Conservation (phyloP, 1,140 invertebrate genomes). For the Melipona quadrifasciata region DNA sequence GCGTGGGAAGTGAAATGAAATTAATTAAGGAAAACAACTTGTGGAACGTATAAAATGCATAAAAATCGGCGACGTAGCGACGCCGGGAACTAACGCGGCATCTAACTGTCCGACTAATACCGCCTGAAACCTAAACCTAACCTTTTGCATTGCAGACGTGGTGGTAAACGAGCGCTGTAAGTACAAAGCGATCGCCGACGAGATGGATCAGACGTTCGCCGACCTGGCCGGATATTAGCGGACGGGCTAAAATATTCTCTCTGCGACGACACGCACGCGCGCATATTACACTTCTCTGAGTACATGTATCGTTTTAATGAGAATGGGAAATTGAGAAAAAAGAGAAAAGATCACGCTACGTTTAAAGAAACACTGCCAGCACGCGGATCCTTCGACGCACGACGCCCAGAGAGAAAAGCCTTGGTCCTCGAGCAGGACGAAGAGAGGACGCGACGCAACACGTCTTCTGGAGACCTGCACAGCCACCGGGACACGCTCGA, state of each 20-base stretch:
- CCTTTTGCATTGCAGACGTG: constrained; percentile 90
- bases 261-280: not conserved
- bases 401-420: constrained; percentile 4
- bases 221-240: constrained; percentile 94
- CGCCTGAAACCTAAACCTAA: constrained; percentile 55
- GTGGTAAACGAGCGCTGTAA: constrained; percentile 97
- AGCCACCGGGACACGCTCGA: constrained; percentile 8
- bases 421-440: constrained; percentile 6
- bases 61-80: not conserved
- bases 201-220: constrained; percentile 97
- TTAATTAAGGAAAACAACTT: not conserved
- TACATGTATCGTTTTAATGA: constrained; percentile 38
- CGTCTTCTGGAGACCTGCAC: constrained; percentile 31
- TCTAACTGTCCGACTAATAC: constrained; percentile 68
- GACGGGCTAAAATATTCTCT: constrained; percentile 39
- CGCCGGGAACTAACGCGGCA: constrained; percentile 34
- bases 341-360: constrained; percentile 51
- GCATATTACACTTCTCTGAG: constrained; percentile 16
- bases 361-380: constrained; percentile 65
- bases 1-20: not conserved
- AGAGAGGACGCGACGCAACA: constrained; percentile 21
- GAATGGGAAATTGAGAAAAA: constrained; percentile 3
- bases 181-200: constrained; percentile 98
- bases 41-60: not conserved
- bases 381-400: constrained; percentile 58